Conservation (phyloP, 2,113 vertebrate genomes). For the Alligator mississippiensis region DNA sequence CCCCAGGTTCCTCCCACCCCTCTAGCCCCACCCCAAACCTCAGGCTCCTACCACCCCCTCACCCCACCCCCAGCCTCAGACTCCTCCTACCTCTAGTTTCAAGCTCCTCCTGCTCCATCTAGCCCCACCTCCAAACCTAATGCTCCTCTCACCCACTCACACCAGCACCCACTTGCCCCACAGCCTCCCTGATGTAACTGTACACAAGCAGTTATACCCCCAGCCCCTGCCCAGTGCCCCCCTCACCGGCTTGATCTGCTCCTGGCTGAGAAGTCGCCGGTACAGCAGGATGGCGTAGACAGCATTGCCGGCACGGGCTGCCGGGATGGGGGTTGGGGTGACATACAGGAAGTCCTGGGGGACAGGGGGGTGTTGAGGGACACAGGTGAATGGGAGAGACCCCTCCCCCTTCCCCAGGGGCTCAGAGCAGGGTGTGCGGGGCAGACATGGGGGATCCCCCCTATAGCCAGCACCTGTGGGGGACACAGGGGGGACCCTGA, state of each 20-base stretch:
- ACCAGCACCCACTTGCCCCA: too few relatives aligned
- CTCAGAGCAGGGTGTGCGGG: background rate
- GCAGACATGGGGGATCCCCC: too few relatives aligned
- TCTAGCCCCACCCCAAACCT: background rate
- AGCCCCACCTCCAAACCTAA: background rate
- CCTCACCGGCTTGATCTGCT: constrained; percentile 89
- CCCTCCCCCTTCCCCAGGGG: background rate
- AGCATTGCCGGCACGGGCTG: constrained; percentile 86
- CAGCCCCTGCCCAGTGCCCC: background rate
- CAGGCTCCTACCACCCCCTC: background rate
- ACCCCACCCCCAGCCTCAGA: background rate
- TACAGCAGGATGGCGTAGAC: constrained; percentile 86
- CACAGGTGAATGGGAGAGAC: background rate
- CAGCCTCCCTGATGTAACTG: too few relatives aligned
- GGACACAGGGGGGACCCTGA: too few relatives aligned
- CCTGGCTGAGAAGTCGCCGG: constrained; percentile 84
- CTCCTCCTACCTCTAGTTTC: background rate
- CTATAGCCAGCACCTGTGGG: background rate
- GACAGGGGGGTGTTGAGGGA: background rate
- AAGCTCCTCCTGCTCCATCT: background rate
- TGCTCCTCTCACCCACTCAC: background rate
- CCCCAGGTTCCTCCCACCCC: too few relatives aligned
- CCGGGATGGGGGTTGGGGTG: constrained; percentile 74
- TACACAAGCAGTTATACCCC: too few relatives aligned
- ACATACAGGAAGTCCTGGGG: constrained; percentile 69